Base-by-base conservation (phyloP, 2,113 vertebrate genomes). In the Speoplatyrhinus poulsoni region DNA sequence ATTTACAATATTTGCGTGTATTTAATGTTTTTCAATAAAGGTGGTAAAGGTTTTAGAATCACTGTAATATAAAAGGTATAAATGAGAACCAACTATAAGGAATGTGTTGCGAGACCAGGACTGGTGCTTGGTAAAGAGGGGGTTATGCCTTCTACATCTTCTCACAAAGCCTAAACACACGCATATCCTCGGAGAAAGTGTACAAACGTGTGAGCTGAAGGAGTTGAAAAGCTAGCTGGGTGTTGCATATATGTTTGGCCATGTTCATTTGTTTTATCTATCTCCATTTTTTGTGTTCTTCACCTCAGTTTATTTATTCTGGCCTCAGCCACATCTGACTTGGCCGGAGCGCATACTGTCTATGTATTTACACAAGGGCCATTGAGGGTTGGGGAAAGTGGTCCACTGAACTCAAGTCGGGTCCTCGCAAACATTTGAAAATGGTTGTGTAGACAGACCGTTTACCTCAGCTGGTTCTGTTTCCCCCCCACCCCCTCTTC, bases 221-320 rank as follows among this genome's bases (percentile, higher is more conserved):
- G 65, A 62, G 81, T 64, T 82, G 79, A 85, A 82, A 83, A 60
- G 70, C 69, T 58, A 67, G 70, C 73, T 73, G 80, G 65, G 77
- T 87, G 76, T 85, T 87, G 76, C 70, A 68, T 88, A 84, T 84
- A 85, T 87, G 79, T 90, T 88, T 88, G 84, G 75, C 82, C 76
- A 68, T 85, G 86, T 88, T 85, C 83, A 82, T 89, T 89, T 89
- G 77, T 88, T 89, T 88, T 82, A 82, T 73, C 76, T 80, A 63
- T 76, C 72, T 66, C 70, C 65, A 67, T 85, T 52, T 79, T 81
- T 81, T 81, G 58, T 78, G 60, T 88, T 73, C 76, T 78, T 70
- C 65, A 26, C 70, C 71, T 69, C 58, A 13, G 66, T 86, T 85
- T 86, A 86, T 90, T 90, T 90, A 76, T 67, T 41, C 79, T 83